These are phyloP conservation scores for Uropsilus gracilis DNA, from an alignment of 2,113 vertebrate genomes.

Conservation along the genomic window DNA sequence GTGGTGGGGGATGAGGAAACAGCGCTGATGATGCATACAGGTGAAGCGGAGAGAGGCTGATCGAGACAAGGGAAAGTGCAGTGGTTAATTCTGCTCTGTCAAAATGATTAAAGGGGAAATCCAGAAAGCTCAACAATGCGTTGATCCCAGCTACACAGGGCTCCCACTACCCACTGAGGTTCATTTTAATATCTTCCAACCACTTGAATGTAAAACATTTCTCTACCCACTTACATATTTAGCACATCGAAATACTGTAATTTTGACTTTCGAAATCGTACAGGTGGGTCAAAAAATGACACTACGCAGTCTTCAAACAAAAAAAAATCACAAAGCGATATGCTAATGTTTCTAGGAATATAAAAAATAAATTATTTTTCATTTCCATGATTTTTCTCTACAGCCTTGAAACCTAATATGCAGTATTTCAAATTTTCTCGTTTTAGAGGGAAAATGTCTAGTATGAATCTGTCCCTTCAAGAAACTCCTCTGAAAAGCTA, in stretches of 20 bases:
- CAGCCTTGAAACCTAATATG: neutral
- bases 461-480: neutral
- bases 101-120: neutral
- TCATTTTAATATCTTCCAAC: conserved; percentile 17
- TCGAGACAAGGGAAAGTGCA: neutral
- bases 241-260: neutral
- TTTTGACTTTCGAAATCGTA: conserved; percentile 7
- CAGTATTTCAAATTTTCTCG: neutral
- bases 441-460: neutral
- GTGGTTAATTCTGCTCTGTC: neutral
- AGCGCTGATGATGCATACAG: too few relatives aligned
- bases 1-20: neutral
- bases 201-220: conserved; percentile 3
- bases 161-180: neutral
- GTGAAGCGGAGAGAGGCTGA: neutral
- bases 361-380: conserved; percentile 7
- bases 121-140: neutral
- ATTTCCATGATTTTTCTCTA: conserved; percentile 1
- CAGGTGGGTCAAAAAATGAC: neutral
- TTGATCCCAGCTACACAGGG: neutral
- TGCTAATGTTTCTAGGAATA: neutral
- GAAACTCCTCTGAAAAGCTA: neutral
- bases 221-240: neutral
- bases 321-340: conserved; percentile 17
- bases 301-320: conserved; percentile 19